Percentiles rank a stretch among this genome's conserved stretches.
These are phyloP conservation scores for Aselliscus stoliczkanus DNA, from an alignment of 2,797 vertebrate genomes.

Conservation along the genomic window DNA sequence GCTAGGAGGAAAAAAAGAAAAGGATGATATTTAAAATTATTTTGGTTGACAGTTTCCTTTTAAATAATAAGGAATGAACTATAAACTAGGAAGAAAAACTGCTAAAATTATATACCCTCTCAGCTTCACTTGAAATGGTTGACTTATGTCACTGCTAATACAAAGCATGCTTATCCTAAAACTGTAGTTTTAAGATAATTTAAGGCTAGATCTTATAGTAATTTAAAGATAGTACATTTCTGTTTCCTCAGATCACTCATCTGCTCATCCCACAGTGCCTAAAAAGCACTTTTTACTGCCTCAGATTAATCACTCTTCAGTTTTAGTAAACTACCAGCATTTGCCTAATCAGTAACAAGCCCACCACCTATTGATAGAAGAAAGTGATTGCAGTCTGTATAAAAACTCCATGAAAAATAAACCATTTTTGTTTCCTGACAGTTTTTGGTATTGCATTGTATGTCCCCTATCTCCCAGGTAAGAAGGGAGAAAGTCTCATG, in stretches of 20 bases:
- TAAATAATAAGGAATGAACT: conserved; percentile 8
- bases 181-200: background rate
- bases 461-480: background rate
- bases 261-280: background rate
- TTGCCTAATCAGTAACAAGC: conserved; percentile 20
- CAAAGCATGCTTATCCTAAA: background rate
- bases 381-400: background rate
- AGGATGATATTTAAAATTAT: background rate
- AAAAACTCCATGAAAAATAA: background rate
- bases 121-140: background rate
- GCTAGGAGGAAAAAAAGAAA: conserved; percentile 7
- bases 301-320: background rate
- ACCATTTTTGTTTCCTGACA: background rate
- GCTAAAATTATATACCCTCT: background rate
- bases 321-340: background rate
- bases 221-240: background rate
- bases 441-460: background rate
- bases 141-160: background rate
- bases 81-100: background rate
- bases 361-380: conserved; percentile 44
- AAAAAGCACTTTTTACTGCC: background rate
- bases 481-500: background rate
- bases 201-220: background rate
- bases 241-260: background rate
- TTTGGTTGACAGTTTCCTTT: background rate